phyloP scores from a whole-genome alignment of 1,140 invertebrate genomes.

The Megalopta genalis region DNA sequence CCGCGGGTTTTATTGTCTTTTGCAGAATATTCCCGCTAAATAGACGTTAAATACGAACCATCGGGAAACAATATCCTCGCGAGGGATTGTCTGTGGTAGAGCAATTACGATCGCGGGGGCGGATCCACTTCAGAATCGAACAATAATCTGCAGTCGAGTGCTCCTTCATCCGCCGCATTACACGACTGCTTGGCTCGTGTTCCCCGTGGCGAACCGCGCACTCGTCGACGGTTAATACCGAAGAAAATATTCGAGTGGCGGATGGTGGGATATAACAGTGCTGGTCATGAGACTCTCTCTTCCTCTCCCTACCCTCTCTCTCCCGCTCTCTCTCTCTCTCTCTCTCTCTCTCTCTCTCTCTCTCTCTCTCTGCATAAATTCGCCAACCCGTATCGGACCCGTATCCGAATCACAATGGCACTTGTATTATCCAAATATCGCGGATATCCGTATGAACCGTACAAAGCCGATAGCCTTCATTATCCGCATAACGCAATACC shows the following conservation, averaged over 20 bases:
- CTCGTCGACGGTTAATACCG: constrained; percentile 33
- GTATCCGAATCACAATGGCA: constrained; percentile 23
- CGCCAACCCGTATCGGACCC: neutral
- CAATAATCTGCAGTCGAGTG: constrained; percentile 19
- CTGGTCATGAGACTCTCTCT: too few species aligned
- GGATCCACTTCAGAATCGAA: constrained; percentile 6
- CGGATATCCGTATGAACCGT: constrained; percentile 38
- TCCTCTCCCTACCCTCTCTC: too few species aligned
- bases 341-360: too few species aligned
- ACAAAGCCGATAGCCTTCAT: constrained; percentile 39
- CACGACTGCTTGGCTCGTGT: neutral
- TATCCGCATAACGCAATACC: constrained; percentile 32
- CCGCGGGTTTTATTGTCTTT: neutral
- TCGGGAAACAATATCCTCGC: neutral
- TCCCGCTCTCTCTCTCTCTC: neutral
- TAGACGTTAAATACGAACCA: neutral
- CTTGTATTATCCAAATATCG: constrained; percentile 46
- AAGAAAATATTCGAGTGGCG: constrained; percentile 37
- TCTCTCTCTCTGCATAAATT: constrained; percentile 21
- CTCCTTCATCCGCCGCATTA: constrained; percentile 17
- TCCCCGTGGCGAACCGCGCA: neutral
- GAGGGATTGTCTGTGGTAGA: neutral
- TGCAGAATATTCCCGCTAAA: neutral
- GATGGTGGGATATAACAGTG: neutral
- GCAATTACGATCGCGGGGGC: neutral